Evolutionary conservation across 2,888 invertebrate species (phyloP).

Genomic region (Melinaea menophilus): DNA sequence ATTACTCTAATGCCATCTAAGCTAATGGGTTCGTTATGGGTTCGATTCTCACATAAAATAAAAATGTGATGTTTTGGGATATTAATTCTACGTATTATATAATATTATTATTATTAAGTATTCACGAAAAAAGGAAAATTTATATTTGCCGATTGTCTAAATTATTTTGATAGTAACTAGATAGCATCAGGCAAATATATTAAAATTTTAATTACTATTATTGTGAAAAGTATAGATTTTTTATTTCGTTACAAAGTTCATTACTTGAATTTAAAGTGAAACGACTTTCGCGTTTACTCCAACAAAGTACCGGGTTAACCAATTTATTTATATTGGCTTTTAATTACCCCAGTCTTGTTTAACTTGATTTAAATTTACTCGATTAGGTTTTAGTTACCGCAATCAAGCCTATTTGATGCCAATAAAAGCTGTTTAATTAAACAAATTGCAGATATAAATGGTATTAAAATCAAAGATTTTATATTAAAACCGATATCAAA

Average conservation of each 20-base stretch:
- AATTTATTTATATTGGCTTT: conserved; percentile 4
- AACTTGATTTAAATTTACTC: conserved; percentile 4
- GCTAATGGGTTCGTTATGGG: too few relatives aligned
- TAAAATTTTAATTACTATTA: too few relatives aligned
- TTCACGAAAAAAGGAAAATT: too few relatives aligned
- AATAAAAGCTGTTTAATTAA: background rate
- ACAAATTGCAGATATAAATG: background rate
- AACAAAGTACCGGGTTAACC: background rate
- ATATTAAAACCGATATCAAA: background rate
- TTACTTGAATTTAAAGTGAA: background rate
- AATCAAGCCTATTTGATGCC: conserved; percentile 5
- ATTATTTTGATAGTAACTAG: too few relatives aligned
- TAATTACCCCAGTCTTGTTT: conserved; percentile 5
- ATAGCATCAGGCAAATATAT: too few relatives aligned
- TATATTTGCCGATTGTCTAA: too few relatives aligned
- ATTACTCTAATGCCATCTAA: too few relatives aligned
- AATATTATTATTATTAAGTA: too few relatives aligned
- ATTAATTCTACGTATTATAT: too few relatives aligned
- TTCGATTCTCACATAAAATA: too few relatives aligned
- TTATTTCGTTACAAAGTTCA: background rate
- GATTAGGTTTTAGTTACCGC: conserved; percentile 4
- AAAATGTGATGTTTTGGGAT: too few relatives aligned
- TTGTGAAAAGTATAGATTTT: too few relatives aligned
- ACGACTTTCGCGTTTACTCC: background rate
- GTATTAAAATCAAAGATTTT: background rate